phyloP scores from a whole-genome alignment of 2,113 vertebrate genomes.

The Sphaerodactylus townsendi region DNA sequence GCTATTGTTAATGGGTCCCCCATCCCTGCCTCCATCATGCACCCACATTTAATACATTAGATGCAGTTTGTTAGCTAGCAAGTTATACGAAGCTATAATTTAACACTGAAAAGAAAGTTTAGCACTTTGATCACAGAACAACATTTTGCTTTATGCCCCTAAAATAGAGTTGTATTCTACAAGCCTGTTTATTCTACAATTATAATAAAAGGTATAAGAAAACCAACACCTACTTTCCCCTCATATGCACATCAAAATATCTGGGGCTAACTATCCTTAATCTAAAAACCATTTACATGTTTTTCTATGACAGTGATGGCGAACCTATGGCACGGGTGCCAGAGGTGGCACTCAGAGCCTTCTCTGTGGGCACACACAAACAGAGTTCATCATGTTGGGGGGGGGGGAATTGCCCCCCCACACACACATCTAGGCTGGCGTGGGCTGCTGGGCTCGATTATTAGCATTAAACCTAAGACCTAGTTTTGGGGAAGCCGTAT shows the following conservation, averaged over 20 bases:
- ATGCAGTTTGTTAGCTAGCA: background rate
- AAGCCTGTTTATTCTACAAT: background rate
- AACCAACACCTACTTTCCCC: background rate
- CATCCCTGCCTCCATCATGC: too few species aligned
- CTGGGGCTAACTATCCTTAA: background rate
- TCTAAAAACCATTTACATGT: background rate
- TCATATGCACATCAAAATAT: conserved; percentile 3
- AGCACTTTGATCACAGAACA: background rate
- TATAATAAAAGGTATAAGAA: background rate
- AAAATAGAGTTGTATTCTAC: background rate
- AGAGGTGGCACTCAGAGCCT: too few species aligned
- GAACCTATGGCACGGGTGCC: too few species aligned
- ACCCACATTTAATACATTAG: background rate
- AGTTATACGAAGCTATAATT: background rate
- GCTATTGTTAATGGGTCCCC: too few species aligned
- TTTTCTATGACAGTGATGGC: too few species aligned
- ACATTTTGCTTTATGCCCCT: background rate
- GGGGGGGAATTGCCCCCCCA: too few species aligned
- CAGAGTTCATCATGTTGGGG: too few species aligned
- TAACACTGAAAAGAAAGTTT: background rate
- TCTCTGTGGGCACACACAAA: too few species aligned
- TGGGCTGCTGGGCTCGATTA: too few species aligned
- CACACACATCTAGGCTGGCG: too few species aligned
- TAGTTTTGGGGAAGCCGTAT: too few species aligned
- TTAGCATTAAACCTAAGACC: too few species aligned